Conservation (phyloP, 2,113 vertebrate genomes). For the Pelecanoides urinatrix region DNA sequence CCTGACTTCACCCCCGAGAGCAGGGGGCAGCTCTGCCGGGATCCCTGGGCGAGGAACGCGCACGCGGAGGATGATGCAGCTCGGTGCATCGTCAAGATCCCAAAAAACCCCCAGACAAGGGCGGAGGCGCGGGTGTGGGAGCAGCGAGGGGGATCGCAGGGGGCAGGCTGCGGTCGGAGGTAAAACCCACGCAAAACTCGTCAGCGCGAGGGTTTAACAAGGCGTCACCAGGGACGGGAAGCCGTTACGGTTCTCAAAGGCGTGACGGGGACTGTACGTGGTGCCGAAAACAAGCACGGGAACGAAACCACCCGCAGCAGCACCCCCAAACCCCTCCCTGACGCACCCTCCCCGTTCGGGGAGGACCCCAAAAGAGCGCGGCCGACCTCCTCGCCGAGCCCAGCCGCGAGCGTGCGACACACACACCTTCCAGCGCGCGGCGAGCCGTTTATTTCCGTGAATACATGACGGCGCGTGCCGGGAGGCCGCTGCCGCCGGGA, state of each 20-base stretch:
- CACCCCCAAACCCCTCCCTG: neutral
- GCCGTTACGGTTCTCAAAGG: neutral
- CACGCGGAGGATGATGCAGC: rapidly evolving
- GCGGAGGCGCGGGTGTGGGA: too few relatives aligned
- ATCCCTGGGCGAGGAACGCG: rapidly evolving
- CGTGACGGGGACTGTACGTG: rapidly evolving
- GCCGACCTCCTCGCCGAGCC: too few relatives aligned
- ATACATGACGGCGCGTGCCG: neutral
- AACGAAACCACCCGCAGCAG: neutral
- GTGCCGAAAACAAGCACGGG: neutral
- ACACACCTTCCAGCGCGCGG: neutral
- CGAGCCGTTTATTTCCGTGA: neutral
- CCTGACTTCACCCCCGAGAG: neutral
- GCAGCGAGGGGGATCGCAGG: neutral
- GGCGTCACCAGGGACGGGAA: neutral
- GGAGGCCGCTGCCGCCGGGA: too few relatives aligned
- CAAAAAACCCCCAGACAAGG: too few relatives aligned
- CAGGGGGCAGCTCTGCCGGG: neutral
- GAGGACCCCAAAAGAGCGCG: neutral
- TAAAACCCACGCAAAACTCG: neutral
- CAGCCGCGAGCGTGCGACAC: neutral
- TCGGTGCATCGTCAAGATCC: rapidly evolving
- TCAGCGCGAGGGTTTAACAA: neutral
- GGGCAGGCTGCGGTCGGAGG: neutral
- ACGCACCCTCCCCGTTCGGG: neutral